Percentiles rank a stretch among this genome's conserved stretches.
Evolutionary conservation across 2,113 vertebrate genomes (phyloP).

Genomic region (Rhea americana): DNA sequence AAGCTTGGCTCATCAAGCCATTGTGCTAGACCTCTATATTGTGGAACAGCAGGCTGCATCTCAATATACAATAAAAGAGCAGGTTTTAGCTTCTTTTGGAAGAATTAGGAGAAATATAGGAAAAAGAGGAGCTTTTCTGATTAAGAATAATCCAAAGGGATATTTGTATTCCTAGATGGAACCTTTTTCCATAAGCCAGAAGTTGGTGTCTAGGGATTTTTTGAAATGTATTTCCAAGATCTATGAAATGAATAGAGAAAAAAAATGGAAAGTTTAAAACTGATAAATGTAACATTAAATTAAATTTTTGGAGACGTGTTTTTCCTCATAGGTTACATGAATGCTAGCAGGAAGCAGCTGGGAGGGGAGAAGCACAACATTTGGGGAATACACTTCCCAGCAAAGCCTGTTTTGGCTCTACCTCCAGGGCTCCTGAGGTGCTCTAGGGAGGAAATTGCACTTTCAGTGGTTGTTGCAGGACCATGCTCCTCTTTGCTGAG

Average conservation of each 20-base stretch:
- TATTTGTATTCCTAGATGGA: neutral
- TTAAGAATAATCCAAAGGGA: neutral
- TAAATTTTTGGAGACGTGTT: neutral
- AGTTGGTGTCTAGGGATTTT: neutral
- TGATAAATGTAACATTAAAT: neutral
- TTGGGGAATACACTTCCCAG: neutral
- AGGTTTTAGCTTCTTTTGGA: neutral
- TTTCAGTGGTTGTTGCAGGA: neutral
- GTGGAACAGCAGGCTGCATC: neutral
- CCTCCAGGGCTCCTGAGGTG: fast-evolving
- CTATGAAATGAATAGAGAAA: neutral
- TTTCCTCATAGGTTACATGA: neutral
- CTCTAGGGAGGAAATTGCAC: neutral
- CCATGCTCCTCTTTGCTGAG: fast-evolving
- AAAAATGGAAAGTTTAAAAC: neutral
- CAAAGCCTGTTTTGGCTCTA: fast-evolving
- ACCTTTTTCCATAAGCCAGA: neutral
- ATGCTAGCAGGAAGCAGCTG: neutral
- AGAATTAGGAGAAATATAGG: neutral
- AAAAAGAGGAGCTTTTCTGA: neutral
- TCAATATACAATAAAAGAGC: neutral
- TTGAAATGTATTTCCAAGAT: neutral
- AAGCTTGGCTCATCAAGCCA: neutral
- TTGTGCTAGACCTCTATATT: fast-evolving
- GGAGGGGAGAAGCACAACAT: neutral